These are phyloP conservation scores for Aricia artaxerxes DNA, from an alignment of 2,888 invertebrate genomes.

Conservation along the genomic window DNA sequence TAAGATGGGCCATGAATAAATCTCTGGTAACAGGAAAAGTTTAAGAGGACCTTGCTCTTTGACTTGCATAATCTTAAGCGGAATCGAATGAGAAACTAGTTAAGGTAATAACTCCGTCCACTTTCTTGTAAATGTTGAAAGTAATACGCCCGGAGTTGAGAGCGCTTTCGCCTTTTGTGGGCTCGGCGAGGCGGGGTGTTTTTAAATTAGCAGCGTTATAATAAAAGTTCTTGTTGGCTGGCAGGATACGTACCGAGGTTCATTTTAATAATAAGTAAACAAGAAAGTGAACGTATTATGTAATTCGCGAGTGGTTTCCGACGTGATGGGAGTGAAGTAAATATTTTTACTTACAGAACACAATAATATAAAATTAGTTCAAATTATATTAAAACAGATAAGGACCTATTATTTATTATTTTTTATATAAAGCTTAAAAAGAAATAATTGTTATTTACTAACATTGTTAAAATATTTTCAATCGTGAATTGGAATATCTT, in stretches of 20 bases:
- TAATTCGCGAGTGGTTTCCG: constrained; percentile 30
- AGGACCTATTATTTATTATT: neutral
- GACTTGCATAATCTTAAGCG: constrained; percentile 42
- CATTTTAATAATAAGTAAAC: constrained; percentile 41
- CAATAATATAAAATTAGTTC: neutral
- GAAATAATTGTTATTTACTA: too few relatives aligned
- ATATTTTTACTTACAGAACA: constrained; percentile 17
- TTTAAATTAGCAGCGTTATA: constrained; percentile 39
- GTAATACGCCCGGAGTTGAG: constrained; percentile 42
- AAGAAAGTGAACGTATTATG: constrained; percentile 35
- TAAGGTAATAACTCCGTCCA: constrained; percentile 43
- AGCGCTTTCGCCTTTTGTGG: constrained; percentile 33
- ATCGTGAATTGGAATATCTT: neutral
- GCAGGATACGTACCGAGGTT: constrained; percentile 42
- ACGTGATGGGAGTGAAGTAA: constrained; percentile 42
- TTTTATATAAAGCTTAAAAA: neutral
- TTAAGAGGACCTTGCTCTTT: constrained; percentile 33
- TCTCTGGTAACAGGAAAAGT: constrained; percentile 30
- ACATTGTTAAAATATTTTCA: neutral
- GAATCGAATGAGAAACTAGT: constrained; percentile 47
- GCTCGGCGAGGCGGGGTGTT: constrained; percentile 23
- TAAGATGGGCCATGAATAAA: constrained; percentile 29
- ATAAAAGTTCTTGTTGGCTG: constrained; percentile 35
- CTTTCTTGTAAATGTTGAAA: constrained; percentile 43
- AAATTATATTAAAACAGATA: neutral